phyloP scores from a whole-genome alignment of 2,113 vertebrate species.

The Ptyas mucosa region DNA sequence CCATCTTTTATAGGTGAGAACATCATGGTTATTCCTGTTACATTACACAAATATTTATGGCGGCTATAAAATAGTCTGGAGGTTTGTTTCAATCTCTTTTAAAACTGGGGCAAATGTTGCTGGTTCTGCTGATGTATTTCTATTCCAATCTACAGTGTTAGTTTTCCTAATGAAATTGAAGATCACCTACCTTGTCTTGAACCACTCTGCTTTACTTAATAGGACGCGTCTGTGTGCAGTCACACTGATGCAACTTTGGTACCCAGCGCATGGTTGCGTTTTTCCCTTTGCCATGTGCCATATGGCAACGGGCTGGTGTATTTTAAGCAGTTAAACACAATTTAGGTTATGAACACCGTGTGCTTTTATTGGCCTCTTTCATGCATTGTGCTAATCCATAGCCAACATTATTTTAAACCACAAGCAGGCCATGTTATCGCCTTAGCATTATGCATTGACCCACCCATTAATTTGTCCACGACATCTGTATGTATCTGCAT shows the following conservation, averaged over 20 bases:
- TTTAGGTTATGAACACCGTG: neutral
- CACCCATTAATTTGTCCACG: neutral
- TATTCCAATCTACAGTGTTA: neutral
- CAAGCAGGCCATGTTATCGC: neutral
- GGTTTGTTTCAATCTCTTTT: conserved; percentile 1
- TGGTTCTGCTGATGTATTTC: neutral
- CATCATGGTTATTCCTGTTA: conserved; percentile 22
- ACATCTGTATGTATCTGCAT: neutral
- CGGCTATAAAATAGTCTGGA: conserved; percentile 22
- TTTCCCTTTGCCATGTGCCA: neutral
- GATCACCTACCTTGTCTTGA: neutral
- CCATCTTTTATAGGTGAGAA: conserved; percentile 48
- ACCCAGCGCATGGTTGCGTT: neutral
- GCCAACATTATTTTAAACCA: neutral
- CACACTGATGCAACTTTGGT: neutral
- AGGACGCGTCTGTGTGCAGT: too few relatives aligned
- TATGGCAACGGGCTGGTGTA: too few relatives aligned
- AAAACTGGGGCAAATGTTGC: neutral
- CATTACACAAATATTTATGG: conserved; percentile 25
- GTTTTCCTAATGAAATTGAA: neutral
- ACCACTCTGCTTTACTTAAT: neutral
- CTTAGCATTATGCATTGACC: neutral
- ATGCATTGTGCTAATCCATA: neutral
- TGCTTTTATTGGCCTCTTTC: neutral
- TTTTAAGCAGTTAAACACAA: neutral